Evolutionary conservation across 2,797 vertebrate genomes (phyloP).

Genomic region (Garrulus glandarius): DNA sequence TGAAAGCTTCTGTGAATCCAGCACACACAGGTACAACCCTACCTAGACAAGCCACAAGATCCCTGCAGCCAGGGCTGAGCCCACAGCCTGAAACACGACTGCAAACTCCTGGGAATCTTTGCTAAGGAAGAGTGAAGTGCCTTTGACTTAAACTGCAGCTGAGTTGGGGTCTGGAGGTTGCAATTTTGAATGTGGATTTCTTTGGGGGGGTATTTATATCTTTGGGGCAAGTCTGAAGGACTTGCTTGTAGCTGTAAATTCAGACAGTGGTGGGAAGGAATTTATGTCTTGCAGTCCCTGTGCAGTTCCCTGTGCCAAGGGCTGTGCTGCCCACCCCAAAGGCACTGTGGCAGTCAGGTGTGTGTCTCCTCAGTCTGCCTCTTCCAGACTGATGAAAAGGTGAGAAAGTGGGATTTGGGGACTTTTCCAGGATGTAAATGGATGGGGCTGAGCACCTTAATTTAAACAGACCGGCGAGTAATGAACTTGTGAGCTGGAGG

Average conservation of each 20-base stretch:
- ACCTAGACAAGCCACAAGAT: background rate
- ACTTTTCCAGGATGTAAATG: background rate
- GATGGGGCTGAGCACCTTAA: background rate
- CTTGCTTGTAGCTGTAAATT: background rate
- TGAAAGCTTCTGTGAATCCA: background rate
- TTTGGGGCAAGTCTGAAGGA: background rate
- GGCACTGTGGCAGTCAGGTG: accelerated
- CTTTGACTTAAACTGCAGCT: background rate
- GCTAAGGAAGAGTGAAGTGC: background rate
- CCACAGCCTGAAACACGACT: background rate
- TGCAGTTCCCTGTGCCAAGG: background rate
- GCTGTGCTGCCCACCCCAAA: background rate
- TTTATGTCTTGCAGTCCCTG: background rate
- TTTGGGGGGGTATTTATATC: too few species aligned
- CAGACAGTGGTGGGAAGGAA: background rate
- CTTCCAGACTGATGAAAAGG: background rate
- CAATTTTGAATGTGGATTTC: background rate
- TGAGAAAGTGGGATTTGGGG: background rate
- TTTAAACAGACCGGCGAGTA: background rate
- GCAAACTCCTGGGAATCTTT: background rate
- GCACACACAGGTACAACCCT: background rate
- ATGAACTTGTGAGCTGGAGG: background rate
- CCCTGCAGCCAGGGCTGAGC: background rate
- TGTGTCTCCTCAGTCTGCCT: background rate
- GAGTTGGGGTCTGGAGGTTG: background rate